phyloP scores from a whole-genome alignment of 2,888 invertebrate genomes.

The Cosmia trapezina region DNA sequence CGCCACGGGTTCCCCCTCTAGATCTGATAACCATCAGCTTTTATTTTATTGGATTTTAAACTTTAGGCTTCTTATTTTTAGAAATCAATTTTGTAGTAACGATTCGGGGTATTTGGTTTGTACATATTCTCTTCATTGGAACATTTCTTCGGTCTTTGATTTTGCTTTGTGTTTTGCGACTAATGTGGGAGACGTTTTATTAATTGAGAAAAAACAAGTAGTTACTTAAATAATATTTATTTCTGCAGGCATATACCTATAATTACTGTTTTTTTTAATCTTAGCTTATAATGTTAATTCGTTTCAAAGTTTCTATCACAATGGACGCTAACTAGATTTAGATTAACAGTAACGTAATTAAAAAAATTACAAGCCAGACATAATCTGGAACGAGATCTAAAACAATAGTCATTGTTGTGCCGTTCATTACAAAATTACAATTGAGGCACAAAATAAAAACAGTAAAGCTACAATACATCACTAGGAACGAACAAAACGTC shows the following conservation, averaged over 20 bases:
- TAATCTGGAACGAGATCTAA: slow-evolving; percentile 21
- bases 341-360: slow-evolving; percentile 23
- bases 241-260: neutral
- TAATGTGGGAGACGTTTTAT: slow-evolving; percentile 21
- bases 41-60: slow-evolving; percentile 65
- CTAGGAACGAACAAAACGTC: slow-evolving; percentile 30
- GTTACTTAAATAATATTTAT: neutral
- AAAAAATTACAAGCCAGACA: slow-evolving; percentile 10
- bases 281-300: neutral
- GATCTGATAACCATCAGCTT: slow-evolving; percentile 59
- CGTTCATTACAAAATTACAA: slow-evolving; percentile 15
- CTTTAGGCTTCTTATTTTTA: slow-evolving; percentile 56
- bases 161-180: slow-evolving; percentile 31
- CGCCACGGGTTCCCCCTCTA: slow-evolving; percentile 31
- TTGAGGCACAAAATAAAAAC: slow-evolving; percentile 17
- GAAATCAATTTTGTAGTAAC: slow-evolving; percentile 45
- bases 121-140: slow-evolving; percentile 35
- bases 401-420: slow-evolving; percentile 18
- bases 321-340: slow-evolving; percentile 8
- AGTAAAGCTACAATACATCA: slow-evolving; percentile 10
- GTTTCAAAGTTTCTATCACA: neutral
- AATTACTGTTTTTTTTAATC: neutral
- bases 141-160: slow-evolving; percentile 38
- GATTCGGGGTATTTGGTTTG: slow-evolving; percentile 18
- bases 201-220: neutral